A percentile compares a stretch with the other conserved stretches of the same genome.
Evolutionary conservation across 2,113 vertebrate genomes (phyloP).

Genomic region (Macrotus californicus): DNA sequence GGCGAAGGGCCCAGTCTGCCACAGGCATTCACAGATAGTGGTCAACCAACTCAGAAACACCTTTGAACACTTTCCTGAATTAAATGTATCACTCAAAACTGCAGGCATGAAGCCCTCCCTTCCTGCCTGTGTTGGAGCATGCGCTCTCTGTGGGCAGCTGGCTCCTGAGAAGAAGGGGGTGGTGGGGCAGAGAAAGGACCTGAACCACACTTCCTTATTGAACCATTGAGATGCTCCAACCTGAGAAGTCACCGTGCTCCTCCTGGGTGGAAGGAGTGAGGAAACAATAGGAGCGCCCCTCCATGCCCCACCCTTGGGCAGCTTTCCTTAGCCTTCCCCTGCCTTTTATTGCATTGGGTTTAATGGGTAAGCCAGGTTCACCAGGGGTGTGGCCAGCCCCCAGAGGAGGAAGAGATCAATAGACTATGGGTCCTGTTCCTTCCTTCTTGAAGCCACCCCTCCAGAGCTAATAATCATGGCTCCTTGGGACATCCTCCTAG

Average conservation of each 20-base stretch:
- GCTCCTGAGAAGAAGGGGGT: neutral
- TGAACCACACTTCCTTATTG: neutral
- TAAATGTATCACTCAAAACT: neutral
- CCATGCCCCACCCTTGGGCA: fast-evolving
- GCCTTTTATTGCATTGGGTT: neutral
- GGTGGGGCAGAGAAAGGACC: neutral
- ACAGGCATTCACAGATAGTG: neutral
- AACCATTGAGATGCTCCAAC: neutral
- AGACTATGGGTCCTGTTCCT: neutral
- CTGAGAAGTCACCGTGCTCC: neutral
- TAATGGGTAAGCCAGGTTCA: neutral
- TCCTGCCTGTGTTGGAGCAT: neutral
- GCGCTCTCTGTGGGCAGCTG: neutral
- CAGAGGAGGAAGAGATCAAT: neutral
- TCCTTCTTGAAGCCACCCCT: neutral
- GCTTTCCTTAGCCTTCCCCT: neutral
- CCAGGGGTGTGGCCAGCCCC: neutral
- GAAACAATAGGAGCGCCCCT: neutral
- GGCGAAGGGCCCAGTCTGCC: neutral
- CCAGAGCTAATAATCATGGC: neutral
- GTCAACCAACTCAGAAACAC: neutral
- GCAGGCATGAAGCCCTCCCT: neutral
- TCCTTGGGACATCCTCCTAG: neutral
- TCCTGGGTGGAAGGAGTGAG: neutral
- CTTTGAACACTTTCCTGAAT: neutral